phyloP scores from a whole-genome alignment of 2,797 vertebrate species.

The Sphaeramia orbicularis region DNA sequence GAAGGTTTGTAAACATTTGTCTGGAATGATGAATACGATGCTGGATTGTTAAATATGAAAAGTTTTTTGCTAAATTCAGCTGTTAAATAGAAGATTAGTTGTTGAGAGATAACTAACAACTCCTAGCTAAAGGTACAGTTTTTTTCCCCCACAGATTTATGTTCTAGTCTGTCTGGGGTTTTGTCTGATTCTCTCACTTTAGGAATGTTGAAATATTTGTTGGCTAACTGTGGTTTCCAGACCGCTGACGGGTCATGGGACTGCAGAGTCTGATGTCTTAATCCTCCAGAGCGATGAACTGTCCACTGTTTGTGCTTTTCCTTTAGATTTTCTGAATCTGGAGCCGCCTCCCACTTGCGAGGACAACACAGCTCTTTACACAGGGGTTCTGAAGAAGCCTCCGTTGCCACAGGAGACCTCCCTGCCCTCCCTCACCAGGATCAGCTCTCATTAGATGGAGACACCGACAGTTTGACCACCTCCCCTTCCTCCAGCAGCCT shows the following conservation, averaged over 20 bases:
- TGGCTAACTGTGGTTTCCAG: slow-evolving; percentile 29
- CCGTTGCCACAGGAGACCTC: slow-evolving; percentile 85
- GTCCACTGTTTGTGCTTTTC: background rate
- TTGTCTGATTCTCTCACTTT: slow-evolving; percentile 38
- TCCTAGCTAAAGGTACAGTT: background rate
- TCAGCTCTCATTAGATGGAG: slow-evolving; percentile 87
- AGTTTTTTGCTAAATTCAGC: background rate
- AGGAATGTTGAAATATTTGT: slow-evolving; percentile 44
- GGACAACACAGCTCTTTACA: slow-evolving; percentile 92
- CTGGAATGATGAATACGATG: background rate
- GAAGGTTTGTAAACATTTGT: slow-evolving; percentile 87
- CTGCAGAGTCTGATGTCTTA: slow-evolving; percentile 17
- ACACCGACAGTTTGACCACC: slow-evolving; percentile 89
- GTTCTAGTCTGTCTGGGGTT: slow-evolving; percentile 18
- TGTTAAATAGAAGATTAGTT: background rate
- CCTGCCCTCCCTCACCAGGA: slow-evolving; percentile 86
- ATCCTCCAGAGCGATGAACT: slow-evolving; percentile 23
- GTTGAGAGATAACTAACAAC: slow-evolving; percentile 2
- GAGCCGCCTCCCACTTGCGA: slow-evolving; percentile 88
- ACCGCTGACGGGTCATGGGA: slow-evolving; percentile 40
- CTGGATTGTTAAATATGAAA: background rate
- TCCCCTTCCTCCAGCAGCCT: slow-evolving; percentile 94
- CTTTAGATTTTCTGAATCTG: slow-evolving; percentile 86
- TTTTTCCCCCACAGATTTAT: slow-evolving; percentile 1
- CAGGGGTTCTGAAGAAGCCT: slow-evolving; percentile 94